Base-by-base conservation (phyloP, 2,888 invertebrate genomes). In the Acanthococcus lagerstroemiae region DNA sequence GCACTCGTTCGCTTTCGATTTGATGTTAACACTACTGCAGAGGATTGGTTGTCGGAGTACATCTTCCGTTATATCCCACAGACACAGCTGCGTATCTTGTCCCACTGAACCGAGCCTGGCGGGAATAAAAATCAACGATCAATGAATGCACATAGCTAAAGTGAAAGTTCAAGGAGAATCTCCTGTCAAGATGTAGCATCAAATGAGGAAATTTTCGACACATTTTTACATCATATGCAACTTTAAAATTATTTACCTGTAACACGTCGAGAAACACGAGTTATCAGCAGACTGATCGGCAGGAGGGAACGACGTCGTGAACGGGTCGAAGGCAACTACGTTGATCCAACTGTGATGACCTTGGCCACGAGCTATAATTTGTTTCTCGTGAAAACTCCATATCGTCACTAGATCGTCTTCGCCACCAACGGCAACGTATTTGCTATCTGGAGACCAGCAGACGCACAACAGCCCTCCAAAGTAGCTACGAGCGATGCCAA, bases 281-380 rank as follows among this genome's bases (percentile, higher is more conserved):
- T 55, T 56, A 21, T 57, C 37, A 3, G 26, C 22, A 26, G 55
- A 46, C 9, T 66, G 56, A 50, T 66, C 56, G 22, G 55, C 19
- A 7, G 50, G 48, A 22, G 46, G 12, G 19, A 21, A 48, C 4
- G 56, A 56, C 17, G 66, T 57, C 19, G 60, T 55, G 48, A 30
- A 66, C 0, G 90, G 88, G 78, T 94, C 94, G 75, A 96, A 95
- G 4, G 95, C 90, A 21, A 97, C 96, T 21, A 94, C 92, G 60
- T 93, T 92, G 19, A 99, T 95, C 99, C 99, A 99, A 66, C 95
- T 95, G 71, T 91, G 84, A 77, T 97, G 97, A 0, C 97, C 99
- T 75, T 95, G 95, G 0, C 96, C 97, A 48, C 99, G 80, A n/a
- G 96, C 97, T 6, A 96, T 91, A 5, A 97, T 95, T 56, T 94